Percentiles rank a stretch among this genome's conserved stretches.
These are phyloP conservation scores for Argya squamiceps DNA, from an alignment of 2,797 vertebrate species.

Conservation along the genomic window DNA sequence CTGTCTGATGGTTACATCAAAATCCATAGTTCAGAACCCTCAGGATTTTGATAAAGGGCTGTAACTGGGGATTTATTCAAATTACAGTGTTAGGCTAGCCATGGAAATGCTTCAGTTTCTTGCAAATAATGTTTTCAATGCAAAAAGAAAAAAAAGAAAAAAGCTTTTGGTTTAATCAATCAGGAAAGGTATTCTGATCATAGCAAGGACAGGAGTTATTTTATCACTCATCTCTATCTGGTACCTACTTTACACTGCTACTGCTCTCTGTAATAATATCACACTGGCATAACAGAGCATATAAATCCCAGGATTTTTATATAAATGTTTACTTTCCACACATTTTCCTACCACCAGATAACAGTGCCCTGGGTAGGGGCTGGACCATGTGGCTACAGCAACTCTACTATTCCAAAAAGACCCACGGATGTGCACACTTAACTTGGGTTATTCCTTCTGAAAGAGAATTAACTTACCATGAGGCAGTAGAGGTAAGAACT, in stretches of 20 bases:
- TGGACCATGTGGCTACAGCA: neutral
- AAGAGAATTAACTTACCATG: neutral
- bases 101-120: neutral
- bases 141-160: neutral
- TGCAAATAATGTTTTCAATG: neutral
- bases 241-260: neutral
- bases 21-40: neutral
- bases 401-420: neutral
- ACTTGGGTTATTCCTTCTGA: neutral
- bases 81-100: neutral
- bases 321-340: neutral
- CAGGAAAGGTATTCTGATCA: neutral
- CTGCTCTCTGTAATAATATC: neutral
- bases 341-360: neutral
- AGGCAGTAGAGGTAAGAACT: neutral
- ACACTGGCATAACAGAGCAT: neutral
- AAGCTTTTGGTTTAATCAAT: neutral
- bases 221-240: neutral
- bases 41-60: neutral
- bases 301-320: neutral
- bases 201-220: neutral
- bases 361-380: neutral
- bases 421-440: neutral
- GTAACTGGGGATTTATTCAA: neutral
- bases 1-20: neutral